Percentiles rank a stretch among this genome's conserved stretches.
phyloP scores from a whole-genome alignment of 1,140 invertebrate species.

The Drosophila asahinai region DNA sequence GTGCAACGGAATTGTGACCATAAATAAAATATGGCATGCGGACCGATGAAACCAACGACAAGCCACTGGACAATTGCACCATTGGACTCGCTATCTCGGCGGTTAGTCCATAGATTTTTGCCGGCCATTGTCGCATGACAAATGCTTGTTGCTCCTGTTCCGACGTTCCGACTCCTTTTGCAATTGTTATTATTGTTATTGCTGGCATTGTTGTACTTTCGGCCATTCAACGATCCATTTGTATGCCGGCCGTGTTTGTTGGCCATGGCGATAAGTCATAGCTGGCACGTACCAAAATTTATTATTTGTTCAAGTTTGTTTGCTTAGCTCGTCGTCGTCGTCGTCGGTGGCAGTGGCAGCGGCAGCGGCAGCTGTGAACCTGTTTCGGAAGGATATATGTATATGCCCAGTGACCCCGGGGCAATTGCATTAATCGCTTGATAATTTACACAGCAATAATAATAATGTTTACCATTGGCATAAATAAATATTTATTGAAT shows the following conservation, averaged over 20 bases:
- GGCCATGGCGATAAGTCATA: conserved; percentile 67
- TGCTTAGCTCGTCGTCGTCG: conserved; percentile 36
- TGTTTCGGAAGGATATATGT: conserved; percentile 24
- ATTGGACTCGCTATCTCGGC: conserved; percentile 32
- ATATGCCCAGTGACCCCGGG: conserved; percentile 9
- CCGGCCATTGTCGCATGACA: conserved; percentile 65
- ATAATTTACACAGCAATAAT: conserved; percentile 71
- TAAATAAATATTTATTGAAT: conserved; percentile 61
- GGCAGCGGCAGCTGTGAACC: conserved; percentile 19
- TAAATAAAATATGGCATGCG: conserved; percentile 72
- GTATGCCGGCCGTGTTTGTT: conserved; percentile 46
- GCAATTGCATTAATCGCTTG: conserved; percentile 54
- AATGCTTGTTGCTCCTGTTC: conserved; percentile 67
- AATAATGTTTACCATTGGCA: conserved; percentile 36
- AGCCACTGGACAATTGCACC: conserved; percentile 5
- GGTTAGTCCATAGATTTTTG: conserved; percentile 69
- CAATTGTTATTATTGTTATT: conserved; percentile 49
- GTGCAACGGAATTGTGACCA: conserved; percentile 54
- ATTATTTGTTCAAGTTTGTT: conserved; percentile 73
- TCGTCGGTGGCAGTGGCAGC: too few relatives aligned
- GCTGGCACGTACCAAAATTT: conserved; percentile 70
- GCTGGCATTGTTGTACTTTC: conserved; percentile 44
- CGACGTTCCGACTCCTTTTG: conserved; percentile 9
- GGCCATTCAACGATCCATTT: conserved; percentile 58
- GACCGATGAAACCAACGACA: conserved; percentile 13